Percentiles rank a stretch among this genome's conserved stretches.
Evolutionary conservation across 2,888 invertebrate genomes (phyloP).

Genomic region (Drosophila neonasuta): DNA sequence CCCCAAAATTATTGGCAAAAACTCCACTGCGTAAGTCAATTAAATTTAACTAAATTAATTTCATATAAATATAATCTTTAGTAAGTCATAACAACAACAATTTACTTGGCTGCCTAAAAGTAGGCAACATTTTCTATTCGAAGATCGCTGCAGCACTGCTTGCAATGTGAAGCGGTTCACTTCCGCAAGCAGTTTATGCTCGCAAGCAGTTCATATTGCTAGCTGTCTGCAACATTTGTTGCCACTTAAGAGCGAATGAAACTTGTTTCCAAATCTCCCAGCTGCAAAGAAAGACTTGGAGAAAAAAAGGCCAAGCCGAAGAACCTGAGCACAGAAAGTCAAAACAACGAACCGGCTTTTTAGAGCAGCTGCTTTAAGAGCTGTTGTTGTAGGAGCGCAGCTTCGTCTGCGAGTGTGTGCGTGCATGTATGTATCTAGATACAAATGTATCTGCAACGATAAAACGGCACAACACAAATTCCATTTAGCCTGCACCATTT

Average conservation of each 20-base stretch:
- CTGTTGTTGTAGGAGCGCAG: slow-evolving; percentile 13
- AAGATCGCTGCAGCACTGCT: slow-evolving; percentile 17
- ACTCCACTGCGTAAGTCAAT: slow-evolving; percentile 83
- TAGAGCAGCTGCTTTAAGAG: slow-evolving; percentile 51
- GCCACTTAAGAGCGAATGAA: slow-evolving; percentile 54
- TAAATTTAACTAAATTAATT: neutral
- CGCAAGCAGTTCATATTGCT: slow-evolving; percentile 6
- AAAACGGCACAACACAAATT: slow-evolving; percentile 60
- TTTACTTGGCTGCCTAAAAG: slow-evolving; percentile 12
- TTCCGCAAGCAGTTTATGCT: slow-evolving; percentile 9
- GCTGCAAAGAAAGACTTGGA: slow-evolving; percentile 4
- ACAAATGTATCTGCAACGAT: slow-evolving; percentile 73
- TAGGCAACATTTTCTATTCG: slow-evolving; percentile 20
- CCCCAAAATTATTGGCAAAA: slow-evolving; percentile 83
- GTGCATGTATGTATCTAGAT: slow-evolving; percentile 60
- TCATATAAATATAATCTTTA: neutral
- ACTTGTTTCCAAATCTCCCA: slow-evolving; percentile 32
- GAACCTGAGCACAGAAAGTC: slow-evolving; percentile 27
- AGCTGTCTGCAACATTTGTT: slow-evolving; percentile 44
- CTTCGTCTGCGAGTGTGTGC: neutral
- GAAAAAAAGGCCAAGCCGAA: slow-evolving; percentile 33
- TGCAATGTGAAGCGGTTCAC: slow-evolving; percentile 14
- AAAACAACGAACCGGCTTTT: slow-evolving; percentile 67
- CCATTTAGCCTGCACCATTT: slow-evolving; percentile 33
- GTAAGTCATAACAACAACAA: accelerated